Base-by-base conservation (phyloP, 2,888 invertebrate species). In the Lasioglossum malachurum region DNA sequence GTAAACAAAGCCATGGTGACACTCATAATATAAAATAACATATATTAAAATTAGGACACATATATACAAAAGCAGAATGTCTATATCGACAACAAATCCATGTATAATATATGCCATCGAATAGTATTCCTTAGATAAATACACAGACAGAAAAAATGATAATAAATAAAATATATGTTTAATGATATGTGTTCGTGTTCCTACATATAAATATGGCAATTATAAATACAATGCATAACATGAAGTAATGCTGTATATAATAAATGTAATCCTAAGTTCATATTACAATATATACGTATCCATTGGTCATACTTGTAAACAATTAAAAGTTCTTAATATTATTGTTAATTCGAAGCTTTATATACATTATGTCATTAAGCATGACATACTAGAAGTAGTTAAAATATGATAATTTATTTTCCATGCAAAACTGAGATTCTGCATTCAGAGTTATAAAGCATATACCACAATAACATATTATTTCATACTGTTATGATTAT, bases 361-460 rank as follows among this genome's bases (percentile, higher is more conserved):
- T 57, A 49, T 46, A 75, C 64, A n/a, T 71, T 49, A 44, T 31
- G 27, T 75, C 60, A 44, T 44, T 44, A 75, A 72, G 49, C 53
- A 60, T 71, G 82, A 35, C 64, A 72, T 57, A 75, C 38, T 69
- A 46, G 67, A 74, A 80, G 77, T 27, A 85, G 64, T 77, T 72
- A 69, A 4, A 73, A 72, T 72, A 75, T 76, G 60, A 49, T 41
- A 10, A 82, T 46, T 46, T 64, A 78, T 71, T 38, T 78, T 16
- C 81, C 87, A 87, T 87, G 87, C 87, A 81, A 73, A 79, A 83
- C 27, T 83, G 49, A 74, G 27, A 35, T 35, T 69, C 73, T 44
- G 19, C 64, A 71, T 86, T 77, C 69, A 60, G 71, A 75, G 84
- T 73, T 82, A 73, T 23, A 75, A 67, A 53, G 64, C 64, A 78